phyloP scores from a whole-genome alignment of 2,113 vertebrate species.

The Callaeas wilsoni region DNA sequence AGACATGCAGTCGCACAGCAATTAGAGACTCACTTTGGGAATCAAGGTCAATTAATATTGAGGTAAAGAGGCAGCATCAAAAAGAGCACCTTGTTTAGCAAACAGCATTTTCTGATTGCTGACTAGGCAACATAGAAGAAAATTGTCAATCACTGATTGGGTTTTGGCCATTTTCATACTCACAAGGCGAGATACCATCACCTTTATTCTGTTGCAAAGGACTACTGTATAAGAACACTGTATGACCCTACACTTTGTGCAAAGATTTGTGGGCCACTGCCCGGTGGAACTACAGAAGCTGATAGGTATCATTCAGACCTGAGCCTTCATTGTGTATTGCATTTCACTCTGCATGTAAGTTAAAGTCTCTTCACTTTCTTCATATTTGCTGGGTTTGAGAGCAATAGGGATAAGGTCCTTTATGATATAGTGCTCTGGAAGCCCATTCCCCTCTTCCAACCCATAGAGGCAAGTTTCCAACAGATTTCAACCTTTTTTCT shows the following conservation, averaged over 20 bases:
- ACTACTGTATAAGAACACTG: not conserved
- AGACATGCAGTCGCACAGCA: not conserved
- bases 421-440: not conserved
- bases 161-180: not conserved
- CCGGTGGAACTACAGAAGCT: not conserved
- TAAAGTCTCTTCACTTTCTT: not conserved
- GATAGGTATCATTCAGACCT: not conserved
- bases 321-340: not conserved
- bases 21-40: not conserved
- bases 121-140: not conserved
- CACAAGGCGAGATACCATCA: not conserved
- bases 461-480: not conserved
- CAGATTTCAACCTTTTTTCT: not conserved
- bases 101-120: not conserved
- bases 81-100: not conserved
- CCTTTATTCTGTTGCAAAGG: not conserved
- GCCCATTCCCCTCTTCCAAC: not conserved
- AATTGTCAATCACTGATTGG: not conserved
- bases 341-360: not conserved
- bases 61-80: not conserved
- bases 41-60: not conserved
- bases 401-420: not conserved
- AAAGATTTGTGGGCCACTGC: not conserved
- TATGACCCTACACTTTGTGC: not conserved
- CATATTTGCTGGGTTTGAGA: not conserved